phyloP scores from a whole-genome alignment of 2,797 vertebrate species.

The Phoebastria nigripes region DNA sequence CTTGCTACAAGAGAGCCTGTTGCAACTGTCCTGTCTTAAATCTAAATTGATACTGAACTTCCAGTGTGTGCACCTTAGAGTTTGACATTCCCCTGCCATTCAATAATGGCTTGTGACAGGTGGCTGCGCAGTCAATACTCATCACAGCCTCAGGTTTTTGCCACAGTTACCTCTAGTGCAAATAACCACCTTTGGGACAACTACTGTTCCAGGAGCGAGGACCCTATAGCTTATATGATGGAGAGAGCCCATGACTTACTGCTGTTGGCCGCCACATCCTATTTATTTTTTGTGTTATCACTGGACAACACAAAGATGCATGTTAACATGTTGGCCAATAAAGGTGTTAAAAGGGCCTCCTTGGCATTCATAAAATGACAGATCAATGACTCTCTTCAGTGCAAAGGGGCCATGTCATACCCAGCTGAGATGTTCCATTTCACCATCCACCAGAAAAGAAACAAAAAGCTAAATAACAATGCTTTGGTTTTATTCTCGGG shows the following conservation, averaged over 20 bases:
- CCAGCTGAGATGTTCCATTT: background rate
- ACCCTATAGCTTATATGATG: background rate
- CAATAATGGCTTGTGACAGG: accelerated
- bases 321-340: background rate
- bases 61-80: background rate
- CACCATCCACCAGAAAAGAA: background rate
- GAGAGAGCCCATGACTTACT: background rate
- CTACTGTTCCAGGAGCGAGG: background rate
- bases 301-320: background rate
- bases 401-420: background rate
- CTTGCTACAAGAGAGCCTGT: background rate
- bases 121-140: background rate
- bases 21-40: background rate
- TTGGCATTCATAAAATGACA: background rate
- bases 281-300: background rate
- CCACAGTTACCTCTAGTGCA: background rate
- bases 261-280: background rate
- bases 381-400: background rate
- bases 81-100: background rate
- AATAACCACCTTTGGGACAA: background rate
- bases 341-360: background rate
- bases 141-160: background rate
- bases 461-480: background rate
- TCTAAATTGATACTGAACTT: background rate
- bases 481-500: background rate